Base-by-base conservation (phyloP, 2,113 vertebrate genomes). In the Misgurnus mizolepis region DNA sequence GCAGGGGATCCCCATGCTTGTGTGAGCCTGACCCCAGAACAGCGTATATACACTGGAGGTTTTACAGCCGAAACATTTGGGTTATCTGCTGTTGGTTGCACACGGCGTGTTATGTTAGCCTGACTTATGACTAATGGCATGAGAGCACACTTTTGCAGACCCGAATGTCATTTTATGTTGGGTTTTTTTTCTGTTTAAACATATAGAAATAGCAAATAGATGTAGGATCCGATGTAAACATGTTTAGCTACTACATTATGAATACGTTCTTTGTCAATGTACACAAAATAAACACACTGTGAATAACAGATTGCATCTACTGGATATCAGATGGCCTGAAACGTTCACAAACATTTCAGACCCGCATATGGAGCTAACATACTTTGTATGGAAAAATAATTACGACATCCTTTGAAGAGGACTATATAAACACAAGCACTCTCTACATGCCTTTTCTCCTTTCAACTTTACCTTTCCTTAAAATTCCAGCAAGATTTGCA, bases 371-470 rank as follows among this genome's bases (percentile, higher is more conserved):
- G 80, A 81, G 80, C 82, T 83, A 67, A 80, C 86, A 83, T 88
- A 80, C 79, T 80, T 73, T 70, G 82, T 81, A 83, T 90, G 92
- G 85, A 88, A 89, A 90, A 92, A 89, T 86, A 88, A 92, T 92
- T 89, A 91, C 68, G 80, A 43, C 62, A 75, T 77, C 80, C 90
- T 92, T 91, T 92, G 89, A 91, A 90, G 88, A 68, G 18, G 64
- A 85, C 86, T 78, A 75, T 85, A 86, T 90, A 90, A 91, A 91
- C 88, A 91, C 85, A 87, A 87, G 87, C 88, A 86, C 84, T 85
- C 88, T 88, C 84, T 86, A 88, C 87, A 88, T 67, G 66, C 87
- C 85, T 67, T 76, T 86, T 87, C 85, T 78, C 81, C 89, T 86
- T 88, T 89, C 85, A 85, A 86, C 84, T 86, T 82, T 56, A 67